A percentile compares a stretch with the other conserved stretches of the same genome.
Evolutionary conservation across 2,797 vertebrate genomes (phyloP).

Genomic region (Xenops minutus): DNA sequence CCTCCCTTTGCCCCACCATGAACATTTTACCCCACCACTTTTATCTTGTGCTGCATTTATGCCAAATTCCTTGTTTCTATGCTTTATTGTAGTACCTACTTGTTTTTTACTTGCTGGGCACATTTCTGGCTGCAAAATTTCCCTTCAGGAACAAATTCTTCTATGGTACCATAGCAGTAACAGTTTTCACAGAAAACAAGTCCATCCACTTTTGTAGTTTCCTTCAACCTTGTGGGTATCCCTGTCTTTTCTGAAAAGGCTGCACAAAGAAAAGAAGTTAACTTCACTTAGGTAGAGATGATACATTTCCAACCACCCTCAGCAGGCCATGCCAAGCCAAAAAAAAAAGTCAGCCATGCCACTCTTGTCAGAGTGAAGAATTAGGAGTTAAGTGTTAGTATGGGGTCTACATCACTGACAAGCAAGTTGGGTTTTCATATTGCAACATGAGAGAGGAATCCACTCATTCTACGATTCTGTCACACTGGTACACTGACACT

Average conservation of each 20-base stretch:
- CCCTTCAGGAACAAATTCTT: conserved; percentile 80
- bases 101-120: conserved; percentile 78
- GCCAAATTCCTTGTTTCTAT: neutral
- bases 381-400: neutral
- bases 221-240: conserved; percentile 74
- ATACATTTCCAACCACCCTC: neutral
- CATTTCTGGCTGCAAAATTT: conserved; percentile 83
- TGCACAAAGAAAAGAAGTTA: conserved; percentile 54
- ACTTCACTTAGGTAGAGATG: neutral
- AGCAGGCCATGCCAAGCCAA: neutral
- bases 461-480: neutral
- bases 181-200: conserved; percentile 83
- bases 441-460: neutral
- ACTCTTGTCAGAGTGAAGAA: neutral
- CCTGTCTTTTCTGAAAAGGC: conserved; percentile 80
- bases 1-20: neutral
- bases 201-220: conserved; percentile 75
- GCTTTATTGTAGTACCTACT: conserved; percentile 74
- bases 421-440: neutral
- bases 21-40: neutral
- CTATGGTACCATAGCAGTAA: conserved; percentile 77
- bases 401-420: neutral
- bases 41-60: neutral
- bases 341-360: neutral
- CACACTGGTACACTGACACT: neutral